Evolutionary conservation across 2,113 vertebrate species (phyloP), one percentile per base, ranked within the genome.

Genomic region (Heterocephalus glaber): DNA sequence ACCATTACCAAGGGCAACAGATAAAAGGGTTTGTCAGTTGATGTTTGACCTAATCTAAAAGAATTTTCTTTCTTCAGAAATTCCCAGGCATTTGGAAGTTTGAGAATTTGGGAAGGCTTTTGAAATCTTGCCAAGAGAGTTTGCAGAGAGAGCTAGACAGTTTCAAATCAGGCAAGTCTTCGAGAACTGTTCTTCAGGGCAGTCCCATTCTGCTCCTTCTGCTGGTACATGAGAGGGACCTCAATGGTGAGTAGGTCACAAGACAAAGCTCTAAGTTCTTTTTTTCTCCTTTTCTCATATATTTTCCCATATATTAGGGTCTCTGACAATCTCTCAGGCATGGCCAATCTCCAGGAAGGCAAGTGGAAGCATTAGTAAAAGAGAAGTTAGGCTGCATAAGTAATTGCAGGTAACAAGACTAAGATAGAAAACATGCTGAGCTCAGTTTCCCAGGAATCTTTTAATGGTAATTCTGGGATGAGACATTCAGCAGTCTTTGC

Each of bases 11-110:
- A 63, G 33, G 47, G 49, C 26, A 86, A 1, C 30, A 94, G 20
- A 95, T 60, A 28, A 95, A 88, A 95, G 14, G 16, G 2, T 77
- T 63, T 94, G 70, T 63, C 19, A 44, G 79, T 86, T 95, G 49
- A 22, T 1, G 94, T 86, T 91, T 95, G 33, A 96, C 72, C 44
- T 70, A 96, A 86, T 79, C 63, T 77, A 83, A 92, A 95, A 89
- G 0, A 90, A 49, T 70, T 7, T 60, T 92, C 1, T 91, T 83
- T 74, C 24, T 54, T 87, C 44, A 68, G 76, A 81, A n/a, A 33
- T 87, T 86, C 94, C 47, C 28, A 96, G 26, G 30, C 12, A 77
- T 95, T 82, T 83, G 49, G 13, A 22, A 63, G 38, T 81, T 89
- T 89, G 60, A 92, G 26, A 96, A 92, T 54, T 54, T 77, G 41